phyloP scores from a whole-genome alignment of 2,888 invertebrate genomes.

The Andricus curvator region DNA sequence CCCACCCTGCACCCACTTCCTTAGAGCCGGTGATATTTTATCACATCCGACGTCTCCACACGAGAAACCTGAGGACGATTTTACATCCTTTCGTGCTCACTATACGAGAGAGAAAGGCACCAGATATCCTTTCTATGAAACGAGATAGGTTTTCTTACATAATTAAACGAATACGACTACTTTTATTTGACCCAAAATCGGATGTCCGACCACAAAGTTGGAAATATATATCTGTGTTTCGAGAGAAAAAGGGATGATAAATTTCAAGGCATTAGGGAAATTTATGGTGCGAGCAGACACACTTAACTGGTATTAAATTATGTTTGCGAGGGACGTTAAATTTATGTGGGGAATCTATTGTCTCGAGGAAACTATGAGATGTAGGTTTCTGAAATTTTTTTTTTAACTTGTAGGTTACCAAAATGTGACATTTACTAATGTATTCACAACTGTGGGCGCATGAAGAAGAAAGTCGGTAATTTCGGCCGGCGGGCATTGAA shows the following conservation, averaged over 20 bases:
- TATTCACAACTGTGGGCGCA: slow-evolving; percentile 17
- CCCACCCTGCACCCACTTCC: slow-evolving; percentile 1
- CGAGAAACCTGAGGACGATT: slow-evolving; percentile 29
- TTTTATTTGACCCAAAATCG: not conserved
- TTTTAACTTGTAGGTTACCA: not conserved
- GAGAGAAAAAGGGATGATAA: not conserved
- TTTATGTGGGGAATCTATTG: not conserved
- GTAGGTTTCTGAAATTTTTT: not conserved
- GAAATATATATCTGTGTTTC: not conserved
- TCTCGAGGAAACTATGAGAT: not conserved
- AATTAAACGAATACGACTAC: not conserved
- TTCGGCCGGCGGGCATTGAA: not conserved
- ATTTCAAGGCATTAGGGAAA: slow-evolving; percentile 6
- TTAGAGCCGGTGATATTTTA: slow-evolving; percentile 33
- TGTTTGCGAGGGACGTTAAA: slow-evolving; percentile 2
- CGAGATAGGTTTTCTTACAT: slow-evolving; percentile 10
- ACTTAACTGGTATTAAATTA: slow-evolving; percentile 7
- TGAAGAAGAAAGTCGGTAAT: not conserved
- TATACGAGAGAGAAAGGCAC: not conserved
- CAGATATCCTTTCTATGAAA: slow-evolving; percentile 36
- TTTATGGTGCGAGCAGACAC: not conserved
- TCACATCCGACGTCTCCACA: slow-evolving; percentile 35
- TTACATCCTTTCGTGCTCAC: slow-evolving; percentile 35
- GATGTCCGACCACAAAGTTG: not conserved
- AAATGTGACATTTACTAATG: slow-evolving; percentile 18